These are phyloP conservation scores for Aporophyla nigra DNA, from an alignment of 2,888 invertebrate species.

Conservation along the genomic window DNA sequence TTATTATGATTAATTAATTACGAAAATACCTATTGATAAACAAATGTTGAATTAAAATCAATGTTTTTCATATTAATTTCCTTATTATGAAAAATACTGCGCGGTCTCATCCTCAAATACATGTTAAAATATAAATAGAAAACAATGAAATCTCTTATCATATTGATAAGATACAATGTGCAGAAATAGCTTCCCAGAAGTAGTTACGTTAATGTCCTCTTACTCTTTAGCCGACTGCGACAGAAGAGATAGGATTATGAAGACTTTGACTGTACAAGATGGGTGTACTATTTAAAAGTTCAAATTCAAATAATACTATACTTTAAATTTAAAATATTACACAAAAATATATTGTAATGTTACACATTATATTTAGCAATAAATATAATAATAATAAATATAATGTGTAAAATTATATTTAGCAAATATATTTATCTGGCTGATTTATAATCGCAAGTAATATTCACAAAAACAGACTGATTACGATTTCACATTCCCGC, in stretches of 20 bases:
- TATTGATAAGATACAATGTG: conserved; percentile 40
- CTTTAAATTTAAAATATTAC: too few relatives aligned
- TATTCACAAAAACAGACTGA: neutral
- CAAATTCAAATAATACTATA: neutral
- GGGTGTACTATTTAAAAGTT: neutral
- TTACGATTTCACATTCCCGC: too few relatives aligned
- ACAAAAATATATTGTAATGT: too few relatives aligned
- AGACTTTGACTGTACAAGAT: too few relatives aligned
- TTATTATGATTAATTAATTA: neutral
- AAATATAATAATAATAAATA: too few relatives aligned
- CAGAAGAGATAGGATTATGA: neutral
- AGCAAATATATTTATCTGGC: too few relatives aligned
- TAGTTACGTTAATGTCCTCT: conserved; percentile 28
- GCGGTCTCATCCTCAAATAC: neutral
- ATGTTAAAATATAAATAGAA: conserved; percentile 43
- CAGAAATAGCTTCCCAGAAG: conserved; percentile 49
- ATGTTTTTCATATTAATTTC: conserved; percentile 1
- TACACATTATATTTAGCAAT: too few relatives aligned
- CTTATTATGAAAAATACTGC: neutral
- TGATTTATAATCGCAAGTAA: neutral
- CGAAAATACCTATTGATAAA: neutral
- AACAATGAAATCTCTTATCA: conserved; percentile 31
- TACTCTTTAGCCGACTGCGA: neutral
- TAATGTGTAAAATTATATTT: too few relatives aligned
- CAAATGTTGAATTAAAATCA: neutral